Evolutionary conservation across 2,888 invertebrate species (phyloP), one percentile per base, ranked within the genome.

Genomic region (Pomacea canaliculata): DNA sequence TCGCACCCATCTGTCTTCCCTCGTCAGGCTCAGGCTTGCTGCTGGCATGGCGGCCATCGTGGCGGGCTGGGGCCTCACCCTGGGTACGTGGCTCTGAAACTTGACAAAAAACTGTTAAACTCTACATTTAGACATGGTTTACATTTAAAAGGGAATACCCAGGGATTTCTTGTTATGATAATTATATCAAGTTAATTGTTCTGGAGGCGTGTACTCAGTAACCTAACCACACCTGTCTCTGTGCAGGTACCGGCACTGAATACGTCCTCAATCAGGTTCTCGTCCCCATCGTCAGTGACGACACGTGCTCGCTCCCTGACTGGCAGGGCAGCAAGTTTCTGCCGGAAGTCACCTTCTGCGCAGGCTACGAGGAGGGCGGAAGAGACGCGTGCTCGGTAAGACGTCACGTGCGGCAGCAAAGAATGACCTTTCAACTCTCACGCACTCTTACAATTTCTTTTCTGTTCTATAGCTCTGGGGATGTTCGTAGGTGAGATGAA

Each of bases 261-360:
- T 81, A 81, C 70, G 81, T 83, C 16, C 72, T 88, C 68, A 88
- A 86, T 66, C 86, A 88, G 70, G 86, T 83, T 4, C 49, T 71
- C 19, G 78, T 88, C n/a, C 88, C 88, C 2, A 79, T 88, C 27
- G 78, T 86, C 2, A 77, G 81, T 62, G 76, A 70, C 10, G 74
- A 60, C 3, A 60, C 76, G 37, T 88, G 88, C 72, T 83, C 81
- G 51, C 73, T 71, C 10, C 76, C 81, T 1, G 82, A 82, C 71
- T 83, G 83, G 72, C 84, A 85, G 27, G 79, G 82, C 18, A 71
- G 78, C 68, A 78, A 81, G 46, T 80, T 87, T 37, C 79, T 80
- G 59, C 78, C 81, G n/a, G 81, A 82, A 68, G 87, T 85, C 84
- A 82, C 95, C 94, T 93, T 87, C 71, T 87, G 86, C 79, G 87